Conservation (phyloP, 2,888 invertebrate genomes). For the Hybos culiciformis region DNA sequence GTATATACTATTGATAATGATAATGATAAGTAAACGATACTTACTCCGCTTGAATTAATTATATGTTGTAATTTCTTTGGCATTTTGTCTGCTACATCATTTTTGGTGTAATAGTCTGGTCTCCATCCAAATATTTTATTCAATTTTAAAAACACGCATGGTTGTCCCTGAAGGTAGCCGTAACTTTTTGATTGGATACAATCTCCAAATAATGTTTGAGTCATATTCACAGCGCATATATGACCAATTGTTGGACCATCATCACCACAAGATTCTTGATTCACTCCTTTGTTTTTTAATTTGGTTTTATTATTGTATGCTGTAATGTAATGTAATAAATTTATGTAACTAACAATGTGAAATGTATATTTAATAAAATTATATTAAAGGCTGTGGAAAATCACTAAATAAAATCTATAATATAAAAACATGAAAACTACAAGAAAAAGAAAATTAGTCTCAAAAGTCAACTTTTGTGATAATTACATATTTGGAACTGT, state of each 20-base stretch:
- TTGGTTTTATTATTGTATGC: conserved; percentile 34
- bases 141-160: conserved; percentile 73
- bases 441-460: too few relatives aligned
- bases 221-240: conserved; percentile 40
- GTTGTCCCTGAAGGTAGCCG: conserved; percentile 59
- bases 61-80: conserved; percentile 40
- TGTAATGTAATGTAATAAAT: conserved; percentile 13
- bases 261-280: conserved; percentile 41
- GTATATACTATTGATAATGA: too few relatives aligned
- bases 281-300: conserved; percentile 35
- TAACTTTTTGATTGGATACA: conserved; percentile 43
- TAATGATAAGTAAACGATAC: too few relatives aligned
- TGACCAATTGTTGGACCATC: conserved; percentile 28
- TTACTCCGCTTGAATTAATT: conserved; percentile 36
- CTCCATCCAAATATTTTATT: conserved; percentile 68
- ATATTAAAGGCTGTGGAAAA: too few relatives aligned
- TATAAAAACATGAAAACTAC: too few relatives aligned
- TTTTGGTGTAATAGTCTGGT: conserved; percentile 48
- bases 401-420: too few relatives aligned
- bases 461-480: too few relatives aligned
- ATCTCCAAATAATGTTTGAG: conserved; percentile 37
- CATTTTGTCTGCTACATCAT: conserved; percentile 45
- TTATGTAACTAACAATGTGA: background rate
- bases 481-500: too few relatives aligned
- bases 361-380: background rate